Percentiles rank a stretch among this genome's conserved stretches.
phyloP scores from a whole-genome alignment of 2,888 invertebrate species.

The Lepidochitona cinerea region DNA sequence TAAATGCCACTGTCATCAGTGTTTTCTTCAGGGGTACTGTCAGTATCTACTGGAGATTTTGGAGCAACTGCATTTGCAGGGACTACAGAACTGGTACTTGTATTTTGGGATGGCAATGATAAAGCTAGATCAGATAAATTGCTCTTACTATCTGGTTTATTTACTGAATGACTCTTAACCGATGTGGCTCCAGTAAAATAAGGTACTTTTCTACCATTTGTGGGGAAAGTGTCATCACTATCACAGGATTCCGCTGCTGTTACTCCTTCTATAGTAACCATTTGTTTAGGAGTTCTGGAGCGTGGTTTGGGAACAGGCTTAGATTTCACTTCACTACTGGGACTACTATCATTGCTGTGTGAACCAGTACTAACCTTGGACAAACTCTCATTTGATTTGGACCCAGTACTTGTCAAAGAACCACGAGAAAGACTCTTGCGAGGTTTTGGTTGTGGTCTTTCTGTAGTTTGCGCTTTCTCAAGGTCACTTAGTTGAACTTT shows the following conservation, averaged over 20 bases:
- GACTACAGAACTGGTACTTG: not conserved
- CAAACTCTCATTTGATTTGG: not conserved
- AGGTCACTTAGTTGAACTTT: not conserved
- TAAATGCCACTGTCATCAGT: conserved; percentile 2
- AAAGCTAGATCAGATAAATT: not conserved
- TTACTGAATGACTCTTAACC: not conserved
- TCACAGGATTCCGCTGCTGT: not conserved
- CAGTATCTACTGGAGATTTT: not conserved
- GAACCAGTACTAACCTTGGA: not conserved
- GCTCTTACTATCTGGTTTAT: not conserved
- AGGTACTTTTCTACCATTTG: not conserved
- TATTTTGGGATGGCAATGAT: not conserved
- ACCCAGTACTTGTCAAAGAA: not conserved
- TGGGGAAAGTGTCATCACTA: not conserved
- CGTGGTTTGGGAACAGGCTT: not conserved
- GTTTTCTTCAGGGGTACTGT: not conserved
- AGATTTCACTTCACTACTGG: not conserved
- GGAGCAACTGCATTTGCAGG: not conserved
- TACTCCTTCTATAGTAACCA: not conserved
- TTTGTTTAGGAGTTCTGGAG: not conserved
- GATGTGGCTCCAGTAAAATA: not conserved
- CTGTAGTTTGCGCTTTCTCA: not conserved
- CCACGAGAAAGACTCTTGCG: not conserved
- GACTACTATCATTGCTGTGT: not conserved
- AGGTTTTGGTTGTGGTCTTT: not conserved